Evolutionary conservation across 1,140 invertebrate genomes (phyloP), one percentile per base, ranked within the genome.

Genomic region (Neodiprion fabricii): DNA sequence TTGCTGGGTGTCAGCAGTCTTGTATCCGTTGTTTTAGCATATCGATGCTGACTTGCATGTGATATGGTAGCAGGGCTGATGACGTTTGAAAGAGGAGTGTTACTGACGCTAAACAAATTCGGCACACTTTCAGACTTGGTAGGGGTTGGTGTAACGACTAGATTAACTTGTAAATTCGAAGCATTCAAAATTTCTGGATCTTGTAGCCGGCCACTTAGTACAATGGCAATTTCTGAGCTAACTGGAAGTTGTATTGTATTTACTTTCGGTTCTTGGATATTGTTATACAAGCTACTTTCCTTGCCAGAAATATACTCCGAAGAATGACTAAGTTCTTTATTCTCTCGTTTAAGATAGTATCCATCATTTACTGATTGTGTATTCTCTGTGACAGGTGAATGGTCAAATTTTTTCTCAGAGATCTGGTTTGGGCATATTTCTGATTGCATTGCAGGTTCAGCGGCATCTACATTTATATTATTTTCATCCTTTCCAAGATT

Each of bases 1-100:
- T 91, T 91, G 68, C 91, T 91, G 8, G 92, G 92, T 7, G 92
- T 93, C 21, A 93, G 79, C 12, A 92, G 74, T 81, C 91, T 88
- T 76, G 89, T 90, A 78, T 89, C 88, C 1, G 69, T 71, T 48
- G 76, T 71, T 70, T 77, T 10, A 73, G 77, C n/a, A 75, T 72
- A 17, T 17, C 12, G 68, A 72, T 65, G 49, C 65, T 70, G 14
- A 17, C 10, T 53, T 76, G 74, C 65, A 72, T 21, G 1, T 65
- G 70, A 23, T 72, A 79, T 12, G 7, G 76, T 48, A 10, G 87
- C 85, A 71, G 79, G 79, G 75, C 79, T 77, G 61, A 71, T 75
- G 9, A 79, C 67, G 12, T 78, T 76, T 70, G 79, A 76, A 70
- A 77, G 78, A 17, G 88, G 82, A 75, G 80, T 87, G 71, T 84